phyloP scores from a whole-genome alignment of 2,113 vertebrate species.

The Otolemur garnettii region DNA sequence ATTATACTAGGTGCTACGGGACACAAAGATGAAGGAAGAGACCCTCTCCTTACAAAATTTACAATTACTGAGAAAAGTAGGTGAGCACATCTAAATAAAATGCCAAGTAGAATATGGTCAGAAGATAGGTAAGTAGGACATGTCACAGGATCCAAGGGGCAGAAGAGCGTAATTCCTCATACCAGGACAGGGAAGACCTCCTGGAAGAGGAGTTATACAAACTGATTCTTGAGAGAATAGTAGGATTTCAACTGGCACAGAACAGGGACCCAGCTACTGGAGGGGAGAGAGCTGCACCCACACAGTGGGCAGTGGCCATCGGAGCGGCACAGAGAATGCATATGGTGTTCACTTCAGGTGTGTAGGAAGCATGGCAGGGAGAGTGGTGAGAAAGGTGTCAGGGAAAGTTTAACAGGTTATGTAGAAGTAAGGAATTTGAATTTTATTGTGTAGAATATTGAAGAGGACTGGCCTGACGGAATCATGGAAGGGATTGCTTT shows the following conservation, averaged over 20 bases:
- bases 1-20: neutral
- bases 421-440: neutral
- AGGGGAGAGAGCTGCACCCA: neutral
- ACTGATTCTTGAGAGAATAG: neutral
- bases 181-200: neutral
- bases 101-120: neutral
- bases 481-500: neutral
- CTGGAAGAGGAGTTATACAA: neutral
- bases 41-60: neutral
- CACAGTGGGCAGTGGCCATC: neutral
- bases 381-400: neutral
- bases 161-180: neutral
- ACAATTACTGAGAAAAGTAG: neutral
- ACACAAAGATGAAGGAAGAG: constrained; percentile 45
- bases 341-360: accelerated
- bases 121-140: neutral
- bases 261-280: neutral
- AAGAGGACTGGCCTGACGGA: neutral
- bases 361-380: neutral
- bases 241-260: neutral
- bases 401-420: neutral
- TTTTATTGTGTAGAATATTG: neutral
- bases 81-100: neutral
- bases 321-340: neutral
- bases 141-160: neutral